Base-by-base conservation (phyloP, 2,113 vertebrate genomes). In the Morphnarchus princeps region DNA sequence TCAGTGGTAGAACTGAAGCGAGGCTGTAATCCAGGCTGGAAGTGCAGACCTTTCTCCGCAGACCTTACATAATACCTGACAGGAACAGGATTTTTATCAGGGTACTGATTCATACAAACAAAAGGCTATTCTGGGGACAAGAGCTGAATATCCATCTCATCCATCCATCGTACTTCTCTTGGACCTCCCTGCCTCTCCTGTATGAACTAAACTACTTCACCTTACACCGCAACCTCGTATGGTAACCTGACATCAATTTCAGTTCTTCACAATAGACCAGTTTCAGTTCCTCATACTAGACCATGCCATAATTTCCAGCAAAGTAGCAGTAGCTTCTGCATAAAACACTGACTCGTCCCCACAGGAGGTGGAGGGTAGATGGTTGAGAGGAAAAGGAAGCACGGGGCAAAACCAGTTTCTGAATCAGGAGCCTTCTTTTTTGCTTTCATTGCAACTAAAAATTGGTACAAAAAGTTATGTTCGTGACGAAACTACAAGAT, bases 401-500 rank as follows among this genome's bases (percentile, higher is more conserved):
- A 55, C 1, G 0, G 31, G 31, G 7, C 31, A 87, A 90, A 94
- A 87, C 2, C 57, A 74, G 18, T 89, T 90, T 87, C 83, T 76
- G 71, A 90, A 81, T 85, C 19, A 38, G 25, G 13, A 89, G 12
- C 50, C n/a, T 67, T 50, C 28, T 55, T 76, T 89, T 93, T 66
- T 72, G 13, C 67, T 87, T 95, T 87, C 69, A 80, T 43, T 91
- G 66, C 54, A 43, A 29, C 61, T 85, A 55, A 72, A 81, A 87
- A 67, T 42, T 86, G 66, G 72, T 71, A 69, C 11, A 49, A 95
- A 80, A 95, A 91, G 57, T 96, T 92, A 79, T 18, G 40, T n/a
- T 96, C 65, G 89, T 97, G 92, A 92, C 16, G n/a, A 58, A 83
- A 66, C 91, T 94, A 91, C 73, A 95, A 95, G 70, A 84, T 80